Evolutionary conservation across 1,140 invertebrate genomes (phyloP).

Genomic region (Panonychus citri): DNA sequence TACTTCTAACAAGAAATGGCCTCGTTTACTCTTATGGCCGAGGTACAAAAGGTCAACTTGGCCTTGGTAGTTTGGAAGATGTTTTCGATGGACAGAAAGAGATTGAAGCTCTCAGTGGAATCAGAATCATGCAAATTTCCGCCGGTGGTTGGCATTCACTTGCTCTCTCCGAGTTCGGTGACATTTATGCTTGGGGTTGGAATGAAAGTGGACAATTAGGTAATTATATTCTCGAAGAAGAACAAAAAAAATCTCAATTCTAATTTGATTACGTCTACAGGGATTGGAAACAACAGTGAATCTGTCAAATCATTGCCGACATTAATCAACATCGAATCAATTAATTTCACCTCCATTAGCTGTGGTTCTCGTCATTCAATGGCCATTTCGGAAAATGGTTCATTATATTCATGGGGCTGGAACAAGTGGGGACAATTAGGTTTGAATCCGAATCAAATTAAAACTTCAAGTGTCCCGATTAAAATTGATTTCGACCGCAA

Average conservation of each 20-base stretch:
- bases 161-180: constrained; percentile 31
- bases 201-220: constrained; percentile 58
- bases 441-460: neutral
- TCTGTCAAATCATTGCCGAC: constrained; percentile 10
- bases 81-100: constrained; percentile 31
- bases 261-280: neutral
- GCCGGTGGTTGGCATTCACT: constrained; percentile 50
- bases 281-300: neutral
- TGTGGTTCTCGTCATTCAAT: constrained; percentile 15
- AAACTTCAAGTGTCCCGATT: neutral
- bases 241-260: neutral
- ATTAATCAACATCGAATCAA: constrained; percentile 8
- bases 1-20: constrained; percentile 43
- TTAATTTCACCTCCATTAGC: constrained; percentile 3
- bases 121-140: constrained; percentile 27
- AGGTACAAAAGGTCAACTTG: constrained; percentile 63
- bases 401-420: constrained; percentile 10
- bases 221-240: constrained; percentile 18
- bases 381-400: constrained; percentile 9
- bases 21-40: constrained; percentile 51
- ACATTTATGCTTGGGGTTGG: constrained; percentile 60
- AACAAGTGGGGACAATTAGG: neutral
- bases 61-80: constrained; percentile 40
- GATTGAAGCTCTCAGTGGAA: constrained; percentile 43
- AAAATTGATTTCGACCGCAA: neutral